A percentile compares a stretch with the other conserved stretches of the same genome.
These are phyloP conservation scores for Siderastrea siderea DNA, from an alignment of 92 coral and sea anemone species.

Conservation along the genomic window DNA sequence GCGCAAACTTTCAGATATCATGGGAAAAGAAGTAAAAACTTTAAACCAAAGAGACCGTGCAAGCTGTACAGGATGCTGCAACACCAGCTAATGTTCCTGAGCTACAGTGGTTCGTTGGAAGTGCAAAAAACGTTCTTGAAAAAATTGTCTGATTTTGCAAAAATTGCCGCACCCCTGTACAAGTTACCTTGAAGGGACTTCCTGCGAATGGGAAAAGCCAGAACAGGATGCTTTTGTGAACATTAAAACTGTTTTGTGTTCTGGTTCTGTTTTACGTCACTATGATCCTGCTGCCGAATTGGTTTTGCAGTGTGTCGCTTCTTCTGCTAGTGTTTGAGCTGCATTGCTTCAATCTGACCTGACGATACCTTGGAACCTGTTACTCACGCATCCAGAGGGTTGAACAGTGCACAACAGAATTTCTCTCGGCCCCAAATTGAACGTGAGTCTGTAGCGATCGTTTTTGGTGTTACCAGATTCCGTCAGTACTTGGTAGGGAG, in stretches of 20 bases:
- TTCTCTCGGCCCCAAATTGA: conserved; percentile 59
- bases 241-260: conserved; percentile 33
- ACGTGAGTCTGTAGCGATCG: conserved; percentile 61
- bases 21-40: no score
- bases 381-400: conserved; percentile 64
- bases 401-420: conserved; percentile 61
- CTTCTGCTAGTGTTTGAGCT: conserved; percentile 42
- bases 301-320: conserved; percentile 55
- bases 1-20: no score
- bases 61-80: conserved; percentile 45
- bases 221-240: conserved; percentile 52
- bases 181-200: conserved; percentile 31
- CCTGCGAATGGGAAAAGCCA: conserved; percentile 49
- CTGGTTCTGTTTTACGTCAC: conserved; percentile 37
- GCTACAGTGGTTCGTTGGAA: conserved; percentile 66
- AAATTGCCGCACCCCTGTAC: conserved; percentile 55
- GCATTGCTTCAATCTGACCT: conserved; percentile 33
- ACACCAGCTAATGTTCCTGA: conserved; percentile 65
- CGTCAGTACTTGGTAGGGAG: conserved; percentile 48
- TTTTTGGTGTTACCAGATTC: conserved; percentile 56
- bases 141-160: conserved; percentile 58
- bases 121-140: conserved; percentile 55
- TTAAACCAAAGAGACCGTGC: no score
- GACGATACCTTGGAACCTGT: conserved; percentile 53
- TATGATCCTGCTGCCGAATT: conserved; percentile 49